Evolutionary conservation across 35 echinoderm and acorn worm genomes (phyloP), one percentile per base, ranked within the genome.

Genomic region (Lytechinus pictus): DNA sequence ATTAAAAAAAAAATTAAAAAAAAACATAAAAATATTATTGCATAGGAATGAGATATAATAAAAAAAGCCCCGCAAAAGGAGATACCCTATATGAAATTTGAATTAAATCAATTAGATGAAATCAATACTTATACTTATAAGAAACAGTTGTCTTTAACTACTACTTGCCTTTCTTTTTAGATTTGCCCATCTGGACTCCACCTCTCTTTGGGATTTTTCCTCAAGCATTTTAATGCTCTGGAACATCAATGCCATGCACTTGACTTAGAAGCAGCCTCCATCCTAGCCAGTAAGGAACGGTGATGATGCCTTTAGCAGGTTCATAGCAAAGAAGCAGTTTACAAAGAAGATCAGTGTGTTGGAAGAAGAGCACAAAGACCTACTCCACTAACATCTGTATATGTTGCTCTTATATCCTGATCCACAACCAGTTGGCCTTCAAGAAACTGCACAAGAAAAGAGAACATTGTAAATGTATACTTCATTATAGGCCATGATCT

Each of bases 181-280:
- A 93, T 97, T 16, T 97, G 95, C 96, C 95, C 95, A 91, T 95
- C 95, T 52, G 95, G 96, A 33, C 95, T 97, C 16, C 96, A 97
- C 91, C 54, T 96, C 11, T 96, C 95, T 19, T 92, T 97, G 8
- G 96, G 96, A 72, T 33, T 97, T 12, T 97, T 57, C 86, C 27
- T 94, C 16, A 97, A 97, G 24, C 96, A 97, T 58, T 97, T 91
- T 56, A 94, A 57, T 13, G 94, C 12, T n/a, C 71, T 95, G 52
- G 92, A 97, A 72, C 24, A 56, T 3, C 54, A 54, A 11, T 96
- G 95, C 33, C 96, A 96, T 28, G 89, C 86, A 19, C 96, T 97
- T 28, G 96, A 97, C 57, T 56, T 89, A 16, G 61, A 95, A 54
- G 66, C 88, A 27, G 96, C 96, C 13, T 66, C 91, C 58, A 44